phyloP scores from a whole-genome alignment of 2,113 vertebrate species.

The Sinocyclocheilus rhinocerous region DNA sequence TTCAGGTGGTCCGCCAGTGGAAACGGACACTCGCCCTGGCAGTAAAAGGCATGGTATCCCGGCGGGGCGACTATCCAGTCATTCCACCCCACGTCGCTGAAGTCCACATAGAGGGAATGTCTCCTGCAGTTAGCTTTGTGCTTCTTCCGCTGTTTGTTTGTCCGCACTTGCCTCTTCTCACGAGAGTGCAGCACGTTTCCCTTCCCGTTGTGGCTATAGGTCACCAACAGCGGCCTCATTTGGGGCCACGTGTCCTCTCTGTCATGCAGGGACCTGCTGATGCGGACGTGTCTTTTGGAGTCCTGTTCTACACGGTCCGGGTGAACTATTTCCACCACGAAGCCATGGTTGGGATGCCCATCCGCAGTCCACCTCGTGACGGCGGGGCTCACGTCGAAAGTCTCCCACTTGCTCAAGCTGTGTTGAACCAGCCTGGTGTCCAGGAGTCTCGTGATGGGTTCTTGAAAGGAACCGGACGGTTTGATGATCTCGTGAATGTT shows the following conservation, averaged over 20 bases:
- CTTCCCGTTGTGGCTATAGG: constrained; percentile 86
- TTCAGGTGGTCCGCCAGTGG: constrained; percentile 89
- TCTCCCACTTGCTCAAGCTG: constrained; percentile 85
- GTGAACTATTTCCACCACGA: constrained; percentile 85
- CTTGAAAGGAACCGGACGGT: constrained; percentile 72
- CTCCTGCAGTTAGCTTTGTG: constrained; percentile 86
- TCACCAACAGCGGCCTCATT: constrained; percentile 83
- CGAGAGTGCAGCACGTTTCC: constrained; percentile 84
- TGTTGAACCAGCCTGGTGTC: constrained; percentile 86
- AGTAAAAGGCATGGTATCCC: constrained; percentile 88
- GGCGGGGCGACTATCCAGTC: constrained; percentile 91
- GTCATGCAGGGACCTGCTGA: constrained; percentile 87
- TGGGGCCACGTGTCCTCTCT: constrained; percentile 84
- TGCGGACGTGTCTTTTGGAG: constrained; percentile 83
- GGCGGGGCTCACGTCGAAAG: constrained; percentile 87
- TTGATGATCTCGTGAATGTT: constrained; percentile 91
- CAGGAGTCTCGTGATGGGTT: constrained; percentile 84
- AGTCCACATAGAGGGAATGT: constrained; percentile 88
- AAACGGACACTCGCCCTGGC: constrained; percentile 89
- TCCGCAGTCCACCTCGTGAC: constrained; percentile 83
- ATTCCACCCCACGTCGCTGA: constrained; percentile 90
- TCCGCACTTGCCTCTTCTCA: constrained; percentile 82
- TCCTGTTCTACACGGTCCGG: constrained; percentile 67
- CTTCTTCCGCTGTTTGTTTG: constrained; percentile 81
- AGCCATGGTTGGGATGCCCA: constrained; percentile 82